phyloP scores from a whole-genome alignment of 2,888 invertebrate species.

The Craniophora ligustri region DNA sequence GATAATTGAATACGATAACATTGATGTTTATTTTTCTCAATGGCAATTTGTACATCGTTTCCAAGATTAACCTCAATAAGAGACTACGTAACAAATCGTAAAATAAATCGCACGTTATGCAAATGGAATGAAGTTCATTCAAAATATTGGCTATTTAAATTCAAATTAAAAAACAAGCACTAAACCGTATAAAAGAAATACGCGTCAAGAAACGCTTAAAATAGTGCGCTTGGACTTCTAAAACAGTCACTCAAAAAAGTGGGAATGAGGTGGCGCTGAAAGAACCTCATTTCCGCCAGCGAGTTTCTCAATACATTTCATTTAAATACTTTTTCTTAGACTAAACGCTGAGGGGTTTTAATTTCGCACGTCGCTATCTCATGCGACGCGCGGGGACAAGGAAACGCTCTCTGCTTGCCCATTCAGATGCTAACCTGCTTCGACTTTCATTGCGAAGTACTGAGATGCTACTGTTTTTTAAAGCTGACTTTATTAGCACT shows the following conservation, averaged over 20 bases:
- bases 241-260: constrained; percentile 79
- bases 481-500: constrained; percentile 36
- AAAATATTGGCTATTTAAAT: constrained; percentile 27
- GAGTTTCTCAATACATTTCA: constrained; percentile 87
- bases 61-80: not conserved
- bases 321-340: constrained; percentile 81
- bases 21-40: not conserved
- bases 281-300: constrained; percentile 85
- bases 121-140: constrained; percentile 8
- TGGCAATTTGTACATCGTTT: not conserved
- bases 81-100: too few relatives aligned
- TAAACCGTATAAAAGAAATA: constrained; percentile 41
- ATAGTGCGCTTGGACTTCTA: constrained; percentile 70
- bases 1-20: too few relatives aligned
- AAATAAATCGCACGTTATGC: constrained; percentile 17
- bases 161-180: constrained; percentile 36
- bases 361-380: constrained; percentile 79
- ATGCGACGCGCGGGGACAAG: constrained; percentile 74
- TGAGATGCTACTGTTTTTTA: constrained; percentile 28
- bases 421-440: constrained; percentile 49
- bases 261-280: constrained; percentile 77
- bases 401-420: constrained; percentile 67
- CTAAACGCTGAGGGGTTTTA: constrained; percentile 79
- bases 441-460: constrained; percentile 43
- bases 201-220: constrained; percentile 62